Evolutionary conservation across 2,888 invertebrate species (phyloP).

Genomic region (Clistopyga incitator): DNA sequence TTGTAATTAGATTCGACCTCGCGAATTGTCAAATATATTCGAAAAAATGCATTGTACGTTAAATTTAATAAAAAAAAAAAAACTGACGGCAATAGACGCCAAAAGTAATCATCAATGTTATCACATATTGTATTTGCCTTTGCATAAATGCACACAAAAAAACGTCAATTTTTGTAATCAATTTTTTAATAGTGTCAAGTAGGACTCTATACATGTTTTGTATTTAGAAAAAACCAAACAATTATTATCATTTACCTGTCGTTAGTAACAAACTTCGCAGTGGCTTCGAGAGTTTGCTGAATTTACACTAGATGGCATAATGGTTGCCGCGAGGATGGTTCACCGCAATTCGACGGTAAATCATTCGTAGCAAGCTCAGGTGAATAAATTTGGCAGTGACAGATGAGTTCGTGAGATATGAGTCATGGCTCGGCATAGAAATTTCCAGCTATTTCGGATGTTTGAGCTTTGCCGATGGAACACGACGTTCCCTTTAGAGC

Average conservation of each 20-base stretch:
- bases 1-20: too few relatives aligned
- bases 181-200: too few relatives aligned
- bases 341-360: background rate
- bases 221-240: too few relatives aligned
- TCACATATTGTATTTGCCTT: too few relatives aligned
- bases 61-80: too few relatives aligned
- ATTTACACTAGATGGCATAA: background rate
- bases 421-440: background rate
- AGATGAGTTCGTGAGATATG: background rate
- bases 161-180: too few relatives aligned
- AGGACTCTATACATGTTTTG: too few relatives aligned
- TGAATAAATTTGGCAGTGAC: conserved; percentile 5
- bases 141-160: too few relatives aligned
- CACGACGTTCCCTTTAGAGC: background rate
- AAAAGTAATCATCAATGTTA: too few relatives aligned
- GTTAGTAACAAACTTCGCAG: background rate
- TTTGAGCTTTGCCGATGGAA: background rate
- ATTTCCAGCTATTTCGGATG: background rate
- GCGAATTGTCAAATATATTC: too few relatives aligned
- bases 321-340: background rate
- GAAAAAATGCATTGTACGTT: too few relatives aligned
- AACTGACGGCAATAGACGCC: too few relatives aligned
- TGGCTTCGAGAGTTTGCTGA: background rate
- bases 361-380: background rate
- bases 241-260: background rate